phyloP scores from a whole-genome alignment of 1,140 invertebrate species.

The Leptinotarsa undecemlineata region DNA sequence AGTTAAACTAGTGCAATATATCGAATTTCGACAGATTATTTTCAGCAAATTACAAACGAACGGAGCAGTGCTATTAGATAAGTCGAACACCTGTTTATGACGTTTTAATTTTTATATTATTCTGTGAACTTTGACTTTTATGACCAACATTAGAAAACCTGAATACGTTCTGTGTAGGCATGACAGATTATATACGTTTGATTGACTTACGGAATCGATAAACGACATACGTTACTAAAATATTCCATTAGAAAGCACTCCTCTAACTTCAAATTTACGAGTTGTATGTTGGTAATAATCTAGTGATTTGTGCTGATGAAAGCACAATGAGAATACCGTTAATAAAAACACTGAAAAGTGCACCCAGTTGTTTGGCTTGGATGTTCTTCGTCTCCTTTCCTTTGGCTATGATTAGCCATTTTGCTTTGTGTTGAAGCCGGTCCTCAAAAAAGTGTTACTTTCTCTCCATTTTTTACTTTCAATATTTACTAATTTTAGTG shows the following conservation, averaged over 20 bases:
- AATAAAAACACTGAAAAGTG: slow-evolving; percentile 24
- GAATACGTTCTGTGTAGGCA: too few species aligned
- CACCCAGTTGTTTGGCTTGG: slow-evolving; percentile 14
- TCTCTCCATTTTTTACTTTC: not conserved
- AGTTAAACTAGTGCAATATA: not conserved
- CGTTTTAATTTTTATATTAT: too few species aligned
- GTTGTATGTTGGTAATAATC: slow-evolving; percentile 4
- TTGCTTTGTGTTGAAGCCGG: slow-evolving; percentile 31
- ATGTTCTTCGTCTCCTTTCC: slow-evolving; percentile 15
- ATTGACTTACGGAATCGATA: too few species aligned
- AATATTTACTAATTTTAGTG: not conserved
- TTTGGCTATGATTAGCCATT: slow-evolving; percentile 27
- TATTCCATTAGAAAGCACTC: not conserved
- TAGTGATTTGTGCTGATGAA: slow-evolving; percentile 28
- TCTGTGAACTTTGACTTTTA: too few species aligned
- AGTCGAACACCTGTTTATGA: too few species aligned
- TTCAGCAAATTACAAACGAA: too few species aligned
- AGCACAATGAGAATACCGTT: slow-evolving; percentile 34
- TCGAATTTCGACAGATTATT: not conserved
- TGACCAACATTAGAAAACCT: too few species aligned
- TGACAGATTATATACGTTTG: too few species aligned
- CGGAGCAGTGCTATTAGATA: too few species aligned
- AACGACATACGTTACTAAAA: not conserved
- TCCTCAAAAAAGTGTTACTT: not conserved
- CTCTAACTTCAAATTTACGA: not conserved